Conservation (phyloP, 2,113 vertebrate species). For the Sula dactylatra region DNA sequence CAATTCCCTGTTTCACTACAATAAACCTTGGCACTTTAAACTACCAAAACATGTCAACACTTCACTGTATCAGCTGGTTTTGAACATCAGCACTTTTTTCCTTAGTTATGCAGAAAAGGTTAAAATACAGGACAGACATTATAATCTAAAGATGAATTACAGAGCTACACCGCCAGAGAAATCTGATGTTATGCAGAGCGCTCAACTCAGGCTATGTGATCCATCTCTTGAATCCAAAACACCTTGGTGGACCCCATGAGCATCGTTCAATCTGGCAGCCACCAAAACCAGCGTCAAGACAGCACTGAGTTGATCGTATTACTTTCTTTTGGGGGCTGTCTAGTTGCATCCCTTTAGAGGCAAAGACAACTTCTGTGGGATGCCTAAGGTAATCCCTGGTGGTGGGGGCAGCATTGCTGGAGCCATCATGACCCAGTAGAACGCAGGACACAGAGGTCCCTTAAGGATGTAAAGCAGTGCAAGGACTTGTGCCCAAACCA, state of each 20-base stretch:
- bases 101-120: not conserved
- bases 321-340: not conserved
- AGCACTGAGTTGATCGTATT: not conserved
- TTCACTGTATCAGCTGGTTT: not conserved
- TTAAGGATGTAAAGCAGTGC: not conserved
- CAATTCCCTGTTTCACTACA: not conserved
- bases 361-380: not conserved
- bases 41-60: not conserved
- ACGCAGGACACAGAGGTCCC: not conserved
- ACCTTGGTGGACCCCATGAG: not conserved
- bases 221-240: not conserved
- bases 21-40: not conserved
- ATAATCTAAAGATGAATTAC: not conserved
- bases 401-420: not conserved
- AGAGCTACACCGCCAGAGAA: not conserved
- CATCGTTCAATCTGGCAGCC: not conserved
- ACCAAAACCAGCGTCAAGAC: not conserved
- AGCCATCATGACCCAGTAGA: not conserved
- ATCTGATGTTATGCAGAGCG: not conserved
- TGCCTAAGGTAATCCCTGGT: not conserved
- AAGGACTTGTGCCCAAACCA: not conserved
- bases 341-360: not conserved
- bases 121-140: not conserved
- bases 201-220: accelerated
- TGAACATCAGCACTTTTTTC: not conserved